These are phyloP conservation scores for Gryllus longicercus DNA, from an alignment of 2,888 invertebrate species.

Conservation along the genomic window DNA sequence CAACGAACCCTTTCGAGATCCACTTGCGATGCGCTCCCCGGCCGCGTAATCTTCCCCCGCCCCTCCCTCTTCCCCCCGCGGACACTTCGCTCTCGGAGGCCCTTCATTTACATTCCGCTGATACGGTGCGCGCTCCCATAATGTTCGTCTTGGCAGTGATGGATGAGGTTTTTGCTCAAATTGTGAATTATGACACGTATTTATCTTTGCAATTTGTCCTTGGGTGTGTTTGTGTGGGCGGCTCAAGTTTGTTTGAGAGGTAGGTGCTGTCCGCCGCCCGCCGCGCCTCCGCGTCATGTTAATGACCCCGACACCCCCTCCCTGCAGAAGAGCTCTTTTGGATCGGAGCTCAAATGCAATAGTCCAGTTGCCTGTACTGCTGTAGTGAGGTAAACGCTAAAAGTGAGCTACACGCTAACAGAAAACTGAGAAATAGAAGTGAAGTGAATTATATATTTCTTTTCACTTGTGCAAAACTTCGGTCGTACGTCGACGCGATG, in stretches of 20 bases:
- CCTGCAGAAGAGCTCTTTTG: too few species aligned
- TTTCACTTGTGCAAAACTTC: not conserved
- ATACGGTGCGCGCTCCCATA: not conserved
- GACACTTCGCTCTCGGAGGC: not conserved
- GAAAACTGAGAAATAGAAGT: not conserved
- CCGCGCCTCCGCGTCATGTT: too few species aligned
- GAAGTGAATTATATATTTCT: not conserved
- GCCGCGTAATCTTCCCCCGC: too few species aligned
- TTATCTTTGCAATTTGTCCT: constrained; percentile 4
- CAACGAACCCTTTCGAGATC: too few species aligned
- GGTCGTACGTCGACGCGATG: not conserved
- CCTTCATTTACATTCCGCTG: constrained; percentile 17
- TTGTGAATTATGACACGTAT: constrained; percentile 17
- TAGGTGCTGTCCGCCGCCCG: not conserved
- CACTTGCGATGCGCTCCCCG: too few species aligned
- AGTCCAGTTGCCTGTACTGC: too few species aligned
- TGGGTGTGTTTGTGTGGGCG: not conserved
- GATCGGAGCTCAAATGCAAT: too few species aligned
- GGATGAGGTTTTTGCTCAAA: not conserved
- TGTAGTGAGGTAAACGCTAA: too few species aligned
- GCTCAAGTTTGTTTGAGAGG: constrained; percentile 17
- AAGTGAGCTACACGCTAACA: too few species aligned
- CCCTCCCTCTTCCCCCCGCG: too few species aligned
- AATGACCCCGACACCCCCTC: too few species aligned
- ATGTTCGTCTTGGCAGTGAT: not conserved